Percentiles rank a stretch among this genome's conserved stretches.
Evolutionary conservation across 2,113 vertebrate genomes (phyloP).

Genomic region (Bambusicola thoracicus): DNA sequence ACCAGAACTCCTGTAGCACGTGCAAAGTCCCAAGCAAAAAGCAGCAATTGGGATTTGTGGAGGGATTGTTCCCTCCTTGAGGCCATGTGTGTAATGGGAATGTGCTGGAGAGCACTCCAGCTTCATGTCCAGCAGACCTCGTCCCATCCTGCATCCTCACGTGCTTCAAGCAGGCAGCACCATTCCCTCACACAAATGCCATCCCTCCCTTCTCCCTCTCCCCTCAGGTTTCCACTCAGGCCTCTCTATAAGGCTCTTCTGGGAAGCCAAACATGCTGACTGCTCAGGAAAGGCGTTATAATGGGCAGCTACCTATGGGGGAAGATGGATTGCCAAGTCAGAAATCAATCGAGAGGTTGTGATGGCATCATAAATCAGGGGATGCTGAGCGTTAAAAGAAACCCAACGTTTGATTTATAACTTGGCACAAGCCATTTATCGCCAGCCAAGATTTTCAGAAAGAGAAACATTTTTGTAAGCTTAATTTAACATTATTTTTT

Average conservation of each 20-base stretch:
- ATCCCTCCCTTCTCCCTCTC: neutral
- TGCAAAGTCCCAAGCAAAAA: neutral
- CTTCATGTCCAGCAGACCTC: neutral
- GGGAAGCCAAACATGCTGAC: neutral
- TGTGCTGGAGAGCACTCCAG: fast-evolving
- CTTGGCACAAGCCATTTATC: constrained; percentile 68
- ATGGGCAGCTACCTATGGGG: constrained; percentile 52
- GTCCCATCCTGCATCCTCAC: neutral
- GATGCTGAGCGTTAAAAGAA: constrained; percentile 68
- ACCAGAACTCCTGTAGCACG: neutral
- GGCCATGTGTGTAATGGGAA: neutral
- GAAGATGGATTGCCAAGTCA: constrained; percentile 74
- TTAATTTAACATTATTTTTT: constrained; percentile 71
- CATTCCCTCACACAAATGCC: neutral
- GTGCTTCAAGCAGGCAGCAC: fast-evolving
- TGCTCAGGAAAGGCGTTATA: constrained; percentile 52
- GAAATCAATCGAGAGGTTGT: constrained; percentile 70
- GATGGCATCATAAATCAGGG: constrained; percentile 75
- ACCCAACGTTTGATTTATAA: constrained; percentile 68
- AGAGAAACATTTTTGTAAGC: constrained; percentile 71
- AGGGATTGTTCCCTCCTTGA: neutral
- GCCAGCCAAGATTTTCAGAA: constrained; percentile 68
- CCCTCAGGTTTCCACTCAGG: neutral
- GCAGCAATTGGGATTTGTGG: no score
- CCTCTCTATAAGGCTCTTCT: constrained; percentile 21